Evolutionary conservation across 2,113 vertebrate genomes (phyloP).

Genomic region (Macheiramphus alcinus): DNA sequence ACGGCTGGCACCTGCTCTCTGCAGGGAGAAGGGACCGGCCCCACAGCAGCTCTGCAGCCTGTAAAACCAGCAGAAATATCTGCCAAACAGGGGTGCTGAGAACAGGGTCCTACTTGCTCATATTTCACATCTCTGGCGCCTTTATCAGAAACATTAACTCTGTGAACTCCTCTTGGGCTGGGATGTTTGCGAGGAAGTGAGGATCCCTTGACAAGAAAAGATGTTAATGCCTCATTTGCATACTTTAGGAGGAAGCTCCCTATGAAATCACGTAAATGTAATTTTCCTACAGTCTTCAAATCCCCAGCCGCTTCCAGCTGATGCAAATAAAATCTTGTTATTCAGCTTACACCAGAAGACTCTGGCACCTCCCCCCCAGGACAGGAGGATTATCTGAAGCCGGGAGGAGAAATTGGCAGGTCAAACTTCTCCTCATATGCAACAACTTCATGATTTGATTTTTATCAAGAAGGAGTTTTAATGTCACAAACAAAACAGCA

Average conservation of each 20-base stretch:
- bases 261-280: not conserved
- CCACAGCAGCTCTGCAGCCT: not conserved
- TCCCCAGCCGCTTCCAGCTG: not conserved
- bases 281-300: not conserved
- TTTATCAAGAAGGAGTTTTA: not conserved
- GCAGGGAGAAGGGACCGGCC: not conserved
- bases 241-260: not conserved
- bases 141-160: not conserved
- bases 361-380: not conserved
- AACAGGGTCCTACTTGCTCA: not conserved
- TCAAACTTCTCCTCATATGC: not conserved
- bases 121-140: not conserved
- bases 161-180: not conserved
- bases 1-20: not conserved
- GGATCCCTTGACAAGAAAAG: not conserved
- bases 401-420: not conserved
- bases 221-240: not conserved
- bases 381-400: not conserved
- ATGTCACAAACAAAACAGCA: not conserved
- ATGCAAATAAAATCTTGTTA: not conserved
- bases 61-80: not conserved
- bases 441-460: not conserved
- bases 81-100: not conserved
- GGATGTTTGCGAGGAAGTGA: not conserved
- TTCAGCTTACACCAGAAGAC: not conserved